Conservation (phyloP, 2,888 invertebrate species). For the Argyresthia albistria region DNA sequence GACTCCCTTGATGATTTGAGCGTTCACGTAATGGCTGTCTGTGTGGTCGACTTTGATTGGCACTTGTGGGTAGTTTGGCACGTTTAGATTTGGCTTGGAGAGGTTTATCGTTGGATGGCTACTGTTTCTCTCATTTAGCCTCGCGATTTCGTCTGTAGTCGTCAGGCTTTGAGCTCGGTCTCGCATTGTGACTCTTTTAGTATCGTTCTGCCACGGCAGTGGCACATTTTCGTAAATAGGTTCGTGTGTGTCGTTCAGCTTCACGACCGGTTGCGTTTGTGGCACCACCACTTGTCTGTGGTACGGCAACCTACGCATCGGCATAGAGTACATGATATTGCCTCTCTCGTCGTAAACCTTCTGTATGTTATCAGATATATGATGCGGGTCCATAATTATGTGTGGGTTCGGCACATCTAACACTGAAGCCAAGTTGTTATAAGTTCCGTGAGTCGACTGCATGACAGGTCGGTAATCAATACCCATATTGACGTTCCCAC, state of each 20-base stretch:
- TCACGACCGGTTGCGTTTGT: conserved; percentile 46
- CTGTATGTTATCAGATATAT: conserved; percentile 72
- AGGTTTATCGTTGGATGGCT: conserved; percentile 39
- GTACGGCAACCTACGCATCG: conserved; percentile 57
- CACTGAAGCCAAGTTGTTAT: conserved; percentile 79
- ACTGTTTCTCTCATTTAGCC: conserved; percentile 52
- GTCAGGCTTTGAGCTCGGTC: conserved; percentile 79
- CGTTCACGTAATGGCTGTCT: conserved; percentile 58
- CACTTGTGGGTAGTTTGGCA: conserved; percentile 19
- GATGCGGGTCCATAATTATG: conserved; percentile 73
- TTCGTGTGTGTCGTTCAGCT: conserved; percentile 67
- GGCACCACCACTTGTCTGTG: conserved; percentile 65
- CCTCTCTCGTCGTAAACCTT: conserved; percentile 75
- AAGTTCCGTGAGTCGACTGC: conserved; percentile 77
- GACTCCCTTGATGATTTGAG: conserved; percentile 56
- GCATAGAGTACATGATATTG: conserved; percentile 76
- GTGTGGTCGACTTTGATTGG: conserved; percentile 26
- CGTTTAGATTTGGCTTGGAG: conserved; percentile 20
- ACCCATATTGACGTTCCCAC: conserved; percentile 34
- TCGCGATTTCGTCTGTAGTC: conserved; percentile 76
- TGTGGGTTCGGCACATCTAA: conserved; percentile 55
- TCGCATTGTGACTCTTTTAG: conserved; percentile 29
- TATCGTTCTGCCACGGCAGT: conserved; percentile 73
- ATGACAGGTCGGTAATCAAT: conserved; percentile 44
- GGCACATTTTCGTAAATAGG: conserved; percentile 89